Conservation (phyloP, 2,113 vertebrate species). For the Candoia aspera region DNA sequence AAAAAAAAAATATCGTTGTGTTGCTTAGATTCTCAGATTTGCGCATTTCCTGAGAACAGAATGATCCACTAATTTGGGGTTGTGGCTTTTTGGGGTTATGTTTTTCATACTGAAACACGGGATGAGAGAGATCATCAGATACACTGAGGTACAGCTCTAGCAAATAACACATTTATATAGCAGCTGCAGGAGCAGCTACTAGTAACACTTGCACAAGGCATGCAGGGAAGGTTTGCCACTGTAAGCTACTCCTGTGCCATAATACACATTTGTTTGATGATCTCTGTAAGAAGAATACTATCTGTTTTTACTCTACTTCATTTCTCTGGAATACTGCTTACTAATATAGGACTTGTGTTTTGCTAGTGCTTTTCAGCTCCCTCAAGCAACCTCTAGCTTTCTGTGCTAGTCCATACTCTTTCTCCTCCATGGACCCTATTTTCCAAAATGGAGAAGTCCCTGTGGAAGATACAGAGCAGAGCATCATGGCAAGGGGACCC, state of each 20-base stretch:
- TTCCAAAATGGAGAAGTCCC: background rate
- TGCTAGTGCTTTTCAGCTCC: background rate
- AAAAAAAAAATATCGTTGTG: constrained; percentile 15
- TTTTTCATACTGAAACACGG: constrained; percentile 42
- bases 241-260: background rate
- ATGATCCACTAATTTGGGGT: constrained; percentile 55
- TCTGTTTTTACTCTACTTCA: background rate
- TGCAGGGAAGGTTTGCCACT: constrained; percentile 26
- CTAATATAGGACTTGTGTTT: background rate
- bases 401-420: background rate
- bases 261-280: background rate
- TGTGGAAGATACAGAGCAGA: background rate
- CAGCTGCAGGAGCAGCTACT: constrained; percentile 29
- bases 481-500: background rate
- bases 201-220: constrained; percentile 25
- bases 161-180: constrained; percentile 47
- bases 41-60: constrained; percentile 67
- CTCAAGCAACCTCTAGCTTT: background rate
- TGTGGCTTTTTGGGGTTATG: constrained; percentile 48
- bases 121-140: constrained; percentile 62
- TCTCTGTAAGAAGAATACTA: background rate
- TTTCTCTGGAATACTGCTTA: background rate
- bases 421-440: background rate
- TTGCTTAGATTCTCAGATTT: constrained; percentile 43
- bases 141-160: constrained; percentile 40